phyloP scores from a whole-genome alignment of 2,797 vertebrate genomes.

The Salmo trutta region DNA sequence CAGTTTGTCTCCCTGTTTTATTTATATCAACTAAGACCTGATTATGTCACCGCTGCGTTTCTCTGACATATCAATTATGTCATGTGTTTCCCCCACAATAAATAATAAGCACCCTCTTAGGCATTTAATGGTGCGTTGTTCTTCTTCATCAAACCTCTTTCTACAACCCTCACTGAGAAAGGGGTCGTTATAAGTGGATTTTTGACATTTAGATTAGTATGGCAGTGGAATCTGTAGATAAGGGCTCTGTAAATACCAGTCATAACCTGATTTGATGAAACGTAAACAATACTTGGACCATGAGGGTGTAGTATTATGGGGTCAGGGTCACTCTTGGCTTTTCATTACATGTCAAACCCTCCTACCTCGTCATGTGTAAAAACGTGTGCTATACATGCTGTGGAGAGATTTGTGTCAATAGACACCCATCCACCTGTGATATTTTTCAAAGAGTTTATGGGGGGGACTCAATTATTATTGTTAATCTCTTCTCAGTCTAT shows the following conservation, averaged over 20 bases:
- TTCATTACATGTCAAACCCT: too few relatives aligned
- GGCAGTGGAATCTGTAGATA: constrained; percentile 21
- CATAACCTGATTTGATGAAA: background rate
- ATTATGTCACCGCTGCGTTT: background rate
- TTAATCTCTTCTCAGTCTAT: too few relatives aligned
- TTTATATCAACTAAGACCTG: constrained; percentile 9
- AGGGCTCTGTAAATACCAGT: constrained; percentile 22
- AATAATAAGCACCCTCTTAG: background rate
- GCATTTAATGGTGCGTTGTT: background rate
- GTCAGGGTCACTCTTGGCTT: background rate
- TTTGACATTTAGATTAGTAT: constrained; percentile 14
- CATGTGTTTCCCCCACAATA: background rate
- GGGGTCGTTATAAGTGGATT: background rate
- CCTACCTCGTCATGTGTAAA: too few relatives aligned
- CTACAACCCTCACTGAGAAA: too few relatives aligned
- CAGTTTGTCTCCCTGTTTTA: constrained; percentile 10
- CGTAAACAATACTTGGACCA: background rate
- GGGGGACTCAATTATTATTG: too few relatives aligned
- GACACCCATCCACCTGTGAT: too few relatives aligned
- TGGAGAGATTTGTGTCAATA: too few relatives aligned
- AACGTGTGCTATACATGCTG: too few relatives aligned
- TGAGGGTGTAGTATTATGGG: background rate
- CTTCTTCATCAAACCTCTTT: background rate
- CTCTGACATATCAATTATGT: background rate
- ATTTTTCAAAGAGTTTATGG: too few relatives aligned